Conservation (phyloP, 2,113 vertebrate species). For the Otis tarda region DNA sequence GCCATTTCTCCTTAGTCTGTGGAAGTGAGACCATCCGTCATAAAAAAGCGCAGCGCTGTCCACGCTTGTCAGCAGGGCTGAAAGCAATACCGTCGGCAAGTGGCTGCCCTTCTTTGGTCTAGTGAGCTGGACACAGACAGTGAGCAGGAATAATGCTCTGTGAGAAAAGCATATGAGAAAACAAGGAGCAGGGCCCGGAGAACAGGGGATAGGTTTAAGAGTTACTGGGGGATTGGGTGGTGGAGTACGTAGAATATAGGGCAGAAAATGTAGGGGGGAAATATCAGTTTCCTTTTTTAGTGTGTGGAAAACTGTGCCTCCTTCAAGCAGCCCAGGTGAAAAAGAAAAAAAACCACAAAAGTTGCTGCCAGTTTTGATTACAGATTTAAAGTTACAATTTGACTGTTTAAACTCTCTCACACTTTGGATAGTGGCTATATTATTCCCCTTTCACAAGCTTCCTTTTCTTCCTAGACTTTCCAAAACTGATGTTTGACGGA, state of each 20-base stretch:
- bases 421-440: not conserved
- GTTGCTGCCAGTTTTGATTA: not conserved
- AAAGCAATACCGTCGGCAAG: not conserved
- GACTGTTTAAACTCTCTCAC: not conserved
- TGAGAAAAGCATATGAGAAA: not conserved
- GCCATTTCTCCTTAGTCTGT: conserved; percentile 8
- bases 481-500: not conserved
- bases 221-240: not conserved
- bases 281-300: not conserved
- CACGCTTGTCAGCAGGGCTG: not conserved
- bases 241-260: not conserved
- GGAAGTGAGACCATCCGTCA: not conserved
- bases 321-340: not conserved
- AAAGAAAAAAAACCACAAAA: not conserved
- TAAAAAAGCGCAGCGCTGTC: not conserved
- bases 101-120: not conserved
- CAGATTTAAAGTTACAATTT: not conserved
- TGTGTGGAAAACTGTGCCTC: not conserved
- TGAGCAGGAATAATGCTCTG: not conserved
- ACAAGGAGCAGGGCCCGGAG: not conserved
- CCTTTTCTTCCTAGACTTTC: not conserved
- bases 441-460: not conserved
- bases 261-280: not conserved
- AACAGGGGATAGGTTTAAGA: not conserved
- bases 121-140: not conserved